Conservation (phyloP, 2,797 vertebrate species). For the Spatula versicolor region DNA sequence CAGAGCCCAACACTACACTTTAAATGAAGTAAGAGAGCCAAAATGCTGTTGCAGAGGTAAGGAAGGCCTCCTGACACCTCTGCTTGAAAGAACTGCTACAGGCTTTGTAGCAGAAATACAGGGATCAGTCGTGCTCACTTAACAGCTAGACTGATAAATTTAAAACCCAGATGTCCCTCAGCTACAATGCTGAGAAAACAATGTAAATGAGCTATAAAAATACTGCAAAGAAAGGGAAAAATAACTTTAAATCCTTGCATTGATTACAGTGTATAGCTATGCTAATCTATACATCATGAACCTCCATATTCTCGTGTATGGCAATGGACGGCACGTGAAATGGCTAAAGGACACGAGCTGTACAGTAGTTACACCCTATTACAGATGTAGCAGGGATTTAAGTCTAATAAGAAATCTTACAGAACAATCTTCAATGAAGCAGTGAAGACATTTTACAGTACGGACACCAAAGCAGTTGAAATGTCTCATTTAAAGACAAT, state of each 20-base stretch:
- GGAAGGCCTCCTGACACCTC: background rate
- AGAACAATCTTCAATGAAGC: background rate
- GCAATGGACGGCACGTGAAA: background rate
- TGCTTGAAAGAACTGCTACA: background rate
- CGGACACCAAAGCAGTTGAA: background rate
- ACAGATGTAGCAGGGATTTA: background rate
- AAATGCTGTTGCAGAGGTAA: background rate
- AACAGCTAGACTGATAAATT: background rate
- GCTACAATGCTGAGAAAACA: background rate
- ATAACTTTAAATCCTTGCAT: background rate
- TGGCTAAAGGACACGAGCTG: background rate
- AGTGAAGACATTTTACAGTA: background rate
- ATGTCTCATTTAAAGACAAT: background rate
- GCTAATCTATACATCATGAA: background rate
- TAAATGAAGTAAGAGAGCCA: background rate
- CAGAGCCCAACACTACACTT: background rate
- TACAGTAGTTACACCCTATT: background rate
- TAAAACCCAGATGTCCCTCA: background rate
- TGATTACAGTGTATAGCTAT: background rate
- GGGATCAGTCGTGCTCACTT: background rate
- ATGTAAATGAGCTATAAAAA: background rate
- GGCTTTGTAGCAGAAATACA: background rate
- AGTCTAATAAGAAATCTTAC: background rate
- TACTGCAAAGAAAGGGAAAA: background rate
- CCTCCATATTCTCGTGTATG: background rate